Evolutionary conservation across 1,140 invertebrate genomes (phyloP), one percentile per base, ranked within the genome.

Genomic region (Aphaenogaster ashmeadi): DNA sequence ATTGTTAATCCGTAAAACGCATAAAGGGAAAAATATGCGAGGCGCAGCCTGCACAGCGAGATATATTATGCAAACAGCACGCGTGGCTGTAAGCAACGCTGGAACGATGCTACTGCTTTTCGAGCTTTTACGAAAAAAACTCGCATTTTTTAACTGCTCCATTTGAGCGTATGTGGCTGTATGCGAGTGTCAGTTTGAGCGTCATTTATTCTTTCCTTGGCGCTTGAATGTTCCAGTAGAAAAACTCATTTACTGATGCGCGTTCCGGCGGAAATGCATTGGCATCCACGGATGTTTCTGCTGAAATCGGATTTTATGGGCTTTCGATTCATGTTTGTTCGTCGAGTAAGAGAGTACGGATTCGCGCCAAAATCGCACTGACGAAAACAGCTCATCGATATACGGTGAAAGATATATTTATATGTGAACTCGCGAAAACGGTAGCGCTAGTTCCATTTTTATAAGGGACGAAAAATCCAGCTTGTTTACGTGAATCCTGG

Each of bases 181-280:
- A 54, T 69, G 38, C 47, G 58, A 87, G 69, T 75, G 74, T 87
- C 38, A 56, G 56, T 72, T 89, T 66, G 81, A 90, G 56, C 64
- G 66, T 87, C 89, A 75, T 81, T 83, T 86, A 72, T 66, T 66
- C 69, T 54, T 67, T 86, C 11, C 36, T 80, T 52, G 33, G 41
- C 64, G 50, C 78, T 38, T 15, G 52, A 41, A 69, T 89, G 80
- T 83, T 56, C 27, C 75, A 21, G 27, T 9, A 81, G 67, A 66
- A 75, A 87, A 90, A 90, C 86, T 71, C 88, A 90, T 90, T 90
- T 90, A 87, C 62, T 75, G 44, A 89, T 54, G 50, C 71, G 54
- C 87, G 36, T 47, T 38, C 27, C 69, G 27, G 8, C 54, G 54
- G 33, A 84, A 60, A 75, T 83, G 44, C 69, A 50, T 62, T 13